Evolutionary conservation across 2,113 vertebrate genomes (phyloP), one percentile per base, ranked within the genome.

Genomic region (Columbina picui): DNA sequence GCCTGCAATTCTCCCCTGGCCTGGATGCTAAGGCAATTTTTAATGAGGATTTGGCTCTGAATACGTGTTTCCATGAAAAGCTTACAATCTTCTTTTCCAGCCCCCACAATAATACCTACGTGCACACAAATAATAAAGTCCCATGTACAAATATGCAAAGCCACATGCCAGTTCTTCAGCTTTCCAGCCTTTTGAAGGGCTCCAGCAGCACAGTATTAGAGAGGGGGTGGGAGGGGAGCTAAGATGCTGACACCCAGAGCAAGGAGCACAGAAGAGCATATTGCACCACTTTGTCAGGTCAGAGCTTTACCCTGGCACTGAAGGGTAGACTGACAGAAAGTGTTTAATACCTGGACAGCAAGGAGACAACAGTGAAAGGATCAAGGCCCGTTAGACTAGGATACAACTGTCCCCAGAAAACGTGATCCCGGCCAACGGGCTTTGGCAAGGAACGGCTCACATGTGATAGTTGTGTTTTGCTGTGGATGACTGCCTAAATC

Each of bases 31-130:
- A 96, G 73, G 84, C 88, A 90, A 45, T 78, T 95, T 95, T 96
- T 96, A 96, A 97, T 95, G 88, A 95, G 93, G 95, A 96, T 96
- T 95, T 96, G 92, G 93, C 92, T 97, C 75, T 23, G 47, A 76
- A 36, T 30, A 30, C 5, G 5, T 84, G 57, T 93, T 97, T 95
- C 93, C 90, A 88, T 87, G 69, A 94, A 93, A 95, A 2, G 16
- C 76, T 93, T 73, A 87, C 69, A 92, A 87, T 90, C 89, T 96
- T 82, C 69, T 90, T 97, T 94, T 95, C 83, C 88, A 93, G 73
- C n/a, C 43, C n/a, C 82, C 43, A 32, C 76, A 75, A 84, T 78
- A 90, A 94, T 93, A 94, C 76, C 65, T 89, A 91, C 0, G 2
- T 56, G 65, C 75, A 84, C 69, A 93, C 65, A 94, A 88, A 73